Base-by-base conservation (phyloP, 2,113 vertebrate genomes). In the Ctenomys sociabilis region DNA sequence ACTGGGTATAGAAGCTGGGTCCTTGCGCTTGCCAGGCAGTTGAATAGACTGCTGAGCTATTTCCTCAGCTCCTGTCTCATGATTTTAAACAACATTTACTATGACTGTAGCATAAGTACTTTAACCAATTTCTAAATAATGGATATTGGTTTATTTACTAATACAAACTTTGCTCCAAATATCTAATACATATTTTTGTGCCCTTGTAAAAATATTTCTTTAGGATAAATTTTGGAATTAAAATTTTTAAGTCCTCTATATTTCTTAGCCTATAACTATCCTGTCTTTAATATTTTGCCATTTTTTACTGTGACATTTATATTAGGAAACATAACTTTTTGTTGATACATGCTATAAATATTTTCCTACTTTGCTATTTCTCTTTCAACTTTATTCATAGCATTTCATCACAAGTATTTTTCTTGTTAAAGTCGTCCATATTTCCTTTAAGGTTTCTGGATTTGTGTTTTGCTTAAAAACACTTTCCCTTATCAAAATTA, bases 111-210 rank as follows among this genome's bases (percentile, higher is more conserved):
- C 26, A 77, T 91, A 64, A 95, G 88, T 93, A 95, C 89, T 86
- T 82, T 82, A 93, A 85, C 45, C 45, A 91, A 21, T 57, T 43
- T 84, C 43, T 89, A 82, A 94, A 72, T 86, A 72, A 85, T 86
- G 49, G 57, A 68, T 28, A 88, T 87, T 88, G 59, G 10, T 40
- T 37, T n/a, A 30, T 93, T 96, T 63, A 85, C 26, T 93, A 83
- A 77, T 82, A 83, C 32, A 80, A 84, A 78, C 26, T 85, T 90
- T 94, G 35, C 68, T n/a, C 78, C 83, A 96, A 54, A 89, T 93
- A 64, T 85, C 30, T 32, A 85, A 73, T 84, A 66, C 12, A 19
- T 90, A 63, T 86, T 49, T 77, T 91, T 84, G n/a, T 85, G 45
- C 28, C 54, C 5, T 91, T 37, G 24, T 70, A 30, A 11, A 63